Evolutionary conservation across 2,797 vertebrate species (phyloP), one percentile per base, ranked within the genome.

Genomic region (Enteromius paludinosus): DNA sequence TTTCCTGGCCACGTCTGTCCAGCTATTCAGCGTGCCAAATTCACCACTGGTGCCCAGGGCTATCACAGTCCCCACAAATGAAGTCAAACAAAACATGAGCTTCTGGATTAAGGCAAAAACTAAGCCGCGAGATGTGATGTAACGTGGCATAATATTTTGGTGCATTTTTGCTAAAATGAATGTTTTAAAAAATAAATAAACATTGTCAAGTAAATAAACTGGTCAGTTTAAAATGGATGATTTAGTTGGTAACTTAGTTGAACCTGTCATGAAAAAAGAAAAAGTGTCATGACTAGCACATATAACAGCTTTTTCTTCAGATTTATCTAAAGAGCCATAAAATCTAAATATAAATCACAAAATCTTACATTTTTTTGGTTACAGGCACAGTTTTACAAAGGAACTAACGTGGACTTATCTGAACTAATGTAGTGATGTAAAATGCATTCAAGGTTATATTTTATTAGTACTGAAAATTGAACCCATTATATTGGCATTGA

Each of bases 1-100:
- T 62, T 85, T 83, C 78, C 86, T 83, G 86, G 56, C 61, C 81
- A 82, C 71, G 73, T 83, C 61, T 68, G 81, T 81, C 41, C 75
- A 76, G 35, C n/a, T 64, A 65, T 43, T 76, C 38, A 14, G 20
- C 3, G 7, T 75, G 83, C 84, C 84, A 87, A 59, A 30, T 79
- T 82, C 68, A 62, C 81, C 70, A 70, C 62, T 68, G 73, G 62
- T 78, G 68, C 75, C 73, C 52, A 23, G 64, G 76, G 71, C 28
- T 3, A 54, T 70, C 70, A n/a, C 18, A 78, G 62, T 61, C 52
- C 74, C 45, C 76, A n/a, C 79, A 84, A 64, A 84, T 52, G 52
- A 82, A 85, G 68, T 64, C 75, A 81, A 81, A 82, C 84, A 73
- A 72, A 82, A 82, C 62, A 85, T 69, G 43, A 59, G 73, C 52